Evolutionary conservation across 2,113 vertebrate genomes (phyloP).

Genomic region (Lathamus discolor): DNA sequence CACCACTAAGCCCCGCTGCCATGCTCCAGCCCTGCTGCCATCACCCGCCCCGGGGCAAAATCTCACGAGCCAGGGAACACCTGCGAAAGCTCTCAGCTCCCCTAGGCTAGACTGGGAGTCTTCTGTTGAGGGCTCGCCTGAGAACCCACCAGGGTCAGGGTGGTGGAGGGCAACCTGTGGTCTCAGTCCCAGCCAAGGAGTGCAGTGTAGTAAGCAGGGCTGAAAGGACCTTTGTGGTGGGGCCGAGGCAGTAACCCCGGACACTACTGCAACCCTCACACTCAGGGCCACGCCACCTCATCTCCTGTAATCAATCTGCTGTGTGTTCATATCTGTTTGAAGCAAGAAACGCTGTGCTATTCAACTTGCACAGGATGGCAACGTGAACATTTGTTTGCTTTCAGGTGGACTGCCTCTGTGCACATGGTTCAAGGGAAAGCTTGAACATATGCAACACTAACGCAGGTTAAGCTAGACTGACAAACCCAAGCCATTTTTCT

Average conservation of each 20-base stretch:
- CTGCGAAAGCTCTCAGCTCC: neutral
- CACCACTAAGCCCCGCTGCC: neutral
- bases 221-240: fast-evolving
- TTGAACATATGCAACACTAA: fast-evolving
- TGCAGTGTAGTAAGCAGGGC: neutral
- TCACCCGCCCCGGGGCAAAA: fast-evolving
- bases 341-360: neutral
- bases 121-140: neutral
- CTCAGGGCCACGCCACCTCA: neutral
- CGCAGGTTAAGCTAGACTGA: neutral
- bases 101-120: neutral
- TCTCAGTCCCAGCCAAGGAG: fast-evolving
- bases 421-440: neutral
- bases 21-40: neutral
- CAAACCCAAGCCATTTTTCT: neutral
- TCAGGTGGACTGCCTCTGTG: neutral
- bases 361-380: neutral
- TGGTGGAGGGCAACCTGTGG: neutral
- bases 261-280: neutral
- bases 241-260: neutral
- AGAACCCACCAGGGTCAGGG: no score
- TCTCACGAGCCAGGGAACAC: neutral
- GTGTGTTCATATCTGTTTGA: fast-evolving
- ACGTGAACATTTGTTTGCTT: neutral
- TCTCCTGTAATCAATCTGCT: neutral